phyloP scores from a whole-genome alignment of 1,140 invertebrate genomes.

The Scylla paramamosain region DNA sequence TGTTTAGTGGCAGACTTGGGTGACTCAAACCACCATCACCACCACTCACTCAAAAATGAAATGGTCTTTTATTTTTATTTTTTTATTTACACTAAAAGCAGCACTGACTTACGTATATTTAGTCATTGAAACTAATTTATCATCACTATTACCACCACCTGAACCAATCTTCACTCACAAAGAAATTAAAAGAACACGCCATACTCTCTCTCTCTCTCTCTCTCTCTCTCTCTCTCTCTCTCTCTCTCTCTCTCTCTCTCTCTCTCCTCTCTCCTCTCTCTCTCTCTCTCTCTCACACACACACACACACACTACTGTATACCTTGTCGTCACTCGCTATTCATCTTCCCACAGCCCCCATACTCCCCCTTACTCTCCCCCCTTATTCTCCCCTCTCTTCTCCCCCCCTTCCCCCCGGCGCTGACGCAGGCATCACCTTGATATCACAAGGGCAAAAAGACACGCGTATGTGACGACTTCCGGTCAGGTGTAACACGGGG shows the following conservation, averaged over 20 bases:
- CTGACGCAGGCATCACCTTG: background rate
- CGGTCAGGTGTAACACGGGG: constrained; percentile 28
- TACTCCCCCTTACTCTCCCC: background rate
- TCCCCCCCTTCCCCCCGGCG: background rate
- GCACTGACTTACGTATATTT: too few relatives aligned
- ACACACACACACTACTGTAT: background rate
- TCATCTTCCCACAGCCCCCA: background rate
- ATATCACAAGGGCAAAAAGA: constrained; percentile 6
- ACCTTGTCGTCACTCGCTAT: background rate
- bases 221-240: background rate
- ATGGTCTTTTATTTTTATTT: too few relatives aligned
- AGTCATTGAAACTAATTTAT: background rate
- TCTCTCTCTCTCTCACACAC: background rate
- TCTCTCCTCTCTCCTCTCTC: background rate
- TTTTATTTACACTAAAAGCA: too few relatives aligned
- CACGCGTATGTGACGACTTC: constrained; percentile 14
- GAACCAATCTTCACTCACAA: background rate
- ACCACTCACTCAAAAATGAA: background rate
- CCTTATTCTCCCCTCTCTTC: background rate
- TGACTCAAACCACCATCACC: background rate
- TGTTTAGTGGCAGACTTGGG: too few relatives aligned
- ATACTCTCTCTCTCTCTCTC: background rate
- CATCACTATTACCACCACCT: background rate
- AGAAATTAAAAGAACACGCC: background rate
- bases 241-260: background rate